These are phyloP conservation scores for Stichopus chloronotus DNA, from an alignment of 35 echinoderm and acorn worm genomes.

Conservation along the genomic window DNA sequence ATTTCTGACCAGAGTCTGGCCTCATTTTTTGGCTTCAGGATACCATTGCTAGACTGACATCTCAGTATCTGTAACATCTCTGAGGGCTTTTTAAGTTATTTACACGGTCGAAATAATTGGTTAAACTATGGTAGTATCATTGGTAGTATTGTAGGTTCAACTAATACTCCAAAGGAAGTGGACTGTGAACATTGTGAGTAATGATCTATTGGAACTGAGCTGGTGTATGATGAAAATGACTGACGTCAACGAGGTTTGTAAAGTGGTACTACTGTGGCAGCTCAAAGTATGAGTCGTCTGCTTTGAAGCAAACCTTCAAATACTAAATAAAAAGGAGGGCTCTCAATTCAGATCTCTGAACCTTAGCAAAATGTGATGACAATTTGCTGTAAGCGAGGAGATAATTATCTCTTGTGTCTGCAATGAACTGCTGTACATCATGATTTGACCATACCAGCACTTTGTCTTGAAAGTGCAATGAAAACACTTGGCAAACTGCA, in stretches of 20 bases:
- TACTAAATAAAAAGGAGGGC: too few relatives aligned
- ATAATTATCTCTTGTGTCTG: too few relatives aligned
- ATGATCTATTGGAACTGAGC: not conserved
- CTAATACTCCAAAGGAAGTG: not conserved
- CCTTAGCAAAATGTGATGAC: too few relatives aligned
- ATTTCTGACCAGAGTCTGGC: constrained; percentile 4
- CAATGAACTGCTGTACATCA: too few relatives aligned
- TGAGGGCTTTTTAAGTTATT: not conserved
- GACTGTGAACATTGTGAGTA: not conserved
- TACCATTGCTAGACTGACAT: constrained; percentile 17
- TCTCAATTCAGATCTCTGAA: too few relatives aligned
- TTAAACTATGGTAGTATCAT: not conserved
- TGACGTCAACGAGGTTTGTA: not conserved
- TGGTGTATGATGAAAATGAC: not conserved
- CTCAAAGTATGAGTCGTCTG: too few relatives aligned
- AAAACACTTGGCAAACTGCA: too few relatives aligned
- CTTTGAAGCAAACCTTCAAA: too few relatives aligned
- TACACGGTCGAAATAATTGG: not conserved
- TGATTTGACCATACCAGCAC: too few relatives aligned
- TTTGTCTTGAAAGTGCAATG: too few relatives aligned
- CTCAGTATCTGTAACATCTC: not conserved
- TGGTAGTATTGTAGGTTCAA: not conserved
- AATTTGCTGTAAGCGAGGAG: too few relatives aligned
- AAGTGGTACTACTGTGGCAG: not conserved
- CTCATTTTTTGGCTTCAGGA: constrained; percentile 16